Evolutionary conservation across 2,888 invertebrate species (phyloP).

Genomic region (Lacanobia wlatinum): DNA sequence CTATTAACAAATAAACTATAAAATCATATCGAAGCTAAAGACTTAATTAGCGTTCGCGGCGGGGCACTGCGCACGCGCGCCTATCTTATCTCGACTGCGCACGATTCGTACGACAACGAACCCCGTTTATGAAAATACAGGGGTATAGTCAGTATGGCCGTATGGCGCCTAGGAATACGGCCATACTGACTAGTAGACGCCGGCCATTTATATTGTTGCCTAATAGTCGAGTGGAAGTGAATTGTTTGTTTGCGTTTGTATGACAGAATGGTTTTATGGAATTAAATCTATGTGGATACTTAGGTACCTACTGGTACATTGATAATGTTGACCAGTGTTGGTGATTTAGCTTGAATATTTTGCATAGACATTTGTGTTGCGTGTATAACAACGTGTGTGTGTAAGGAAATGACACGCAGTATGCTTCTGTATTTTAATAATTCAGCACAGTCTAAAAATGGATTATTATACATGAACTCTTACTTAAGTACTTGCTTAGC

Average conservation of each 20-base stretch:
- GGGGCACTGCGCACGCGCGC: conserved; percentile 84
- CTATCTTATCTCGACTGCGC: conserved; percentile 83
- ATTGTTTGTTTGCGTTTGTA: conserved; percentile 60
- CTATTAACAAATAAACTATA: conserved; percentile 82
- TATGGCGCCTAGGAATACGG: conserved; percentile 53
- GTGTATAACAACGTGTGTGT: conserved; percentile 4
- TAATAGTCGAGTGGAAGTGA: conserved; percentile 55
- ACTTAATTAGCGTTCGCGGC: conserved; percentile 89
- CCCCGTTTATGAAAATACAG: conserved; percentile 65
- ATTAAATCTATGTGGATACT: conserved; percentile 41
- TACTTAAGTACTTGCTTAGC: background rate
- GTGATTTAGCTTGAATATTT: conserved; percentile 34
- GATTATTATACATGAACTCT: background rate
- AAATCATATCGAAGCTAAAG: conserved; percentile 85
- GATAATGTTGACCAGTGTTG: conserved; percentile 6
- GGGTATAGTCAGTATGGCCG: conserved; percentile 33
- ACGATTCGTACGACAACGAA: conserved; percentile 72
- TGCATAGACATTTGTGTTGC: background rate
- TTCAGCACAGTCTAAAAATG: background rate
- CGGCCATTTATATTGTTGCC: conserved; percentile 58
- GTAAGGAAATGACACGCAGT: no score
- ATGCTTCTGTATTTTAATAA: no score
- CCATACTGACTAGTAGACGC: conserved; percentile 11
- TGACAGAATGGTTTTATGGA: conserved; percentile 54
- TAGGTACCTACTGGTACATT: background rate